Percentiles rank a stretch among this genome's conserved stretches.
Evolutionary conservation across 2,888 invertebrate species (phyloP).

Genomic region (Meghimatium bilineatum): DNA sequence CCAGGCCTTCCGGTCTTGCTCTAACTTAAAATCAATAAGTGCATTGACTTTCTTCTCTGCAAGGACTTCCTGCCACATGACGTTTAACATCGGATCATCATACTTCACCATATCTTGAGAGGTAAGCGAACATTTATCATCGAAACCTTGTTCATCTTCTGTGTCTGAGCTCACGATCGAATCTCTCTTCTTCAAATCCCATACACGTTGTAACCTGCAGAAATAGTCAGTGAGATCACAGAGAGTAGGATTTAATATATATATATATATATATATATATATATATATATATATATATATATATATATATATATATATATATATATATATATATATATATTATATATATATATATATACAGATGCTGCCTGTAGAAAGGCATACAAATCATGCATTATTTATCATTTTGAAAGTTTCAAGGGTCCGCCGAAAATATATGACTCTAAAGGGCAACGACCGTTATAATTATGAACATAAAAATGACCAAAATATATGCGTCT

Average conservation of each 20-base stretch:
- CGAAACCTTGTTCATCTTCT: not conserved
- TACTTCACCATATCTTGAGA: not conserved
- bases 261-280: no score
- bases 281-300: no score
- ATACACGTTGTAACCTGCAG: not conserved
- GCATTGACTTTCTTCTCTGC: conserved; percentile 6
- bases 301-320: no score
- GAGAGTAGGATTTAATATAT: not conserved
- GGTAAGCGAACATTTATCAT: not conserved
- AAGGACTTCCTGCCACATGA: conserved; percentile 28
- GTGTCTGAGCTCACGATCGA: not conserved
- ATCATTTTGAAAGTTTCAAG: no score
- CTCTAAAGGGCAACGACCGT: no score
- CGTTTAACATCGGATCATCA: conserved; percentile 30
- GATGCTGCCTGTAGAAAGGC: no score
- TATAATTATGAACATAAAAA: no score
- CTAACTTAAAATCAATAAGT: not conserved
- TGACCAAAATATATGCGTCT: no score
- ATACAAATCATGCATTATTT: no score
- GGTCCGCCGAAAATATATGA: no score
- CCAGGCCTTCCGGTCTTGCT: conserved; percentile 32
- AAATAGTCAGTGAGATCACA: not conserved
- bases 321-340: no score
- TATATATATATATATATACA: no score
- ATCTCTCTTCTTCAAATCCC: not conserved